These are phyloP conservation scores for Myoxocephalus aenaeus DNA, from an alignment of 2,797 vertebrate species.

Conservation along the genomic window DNA sequence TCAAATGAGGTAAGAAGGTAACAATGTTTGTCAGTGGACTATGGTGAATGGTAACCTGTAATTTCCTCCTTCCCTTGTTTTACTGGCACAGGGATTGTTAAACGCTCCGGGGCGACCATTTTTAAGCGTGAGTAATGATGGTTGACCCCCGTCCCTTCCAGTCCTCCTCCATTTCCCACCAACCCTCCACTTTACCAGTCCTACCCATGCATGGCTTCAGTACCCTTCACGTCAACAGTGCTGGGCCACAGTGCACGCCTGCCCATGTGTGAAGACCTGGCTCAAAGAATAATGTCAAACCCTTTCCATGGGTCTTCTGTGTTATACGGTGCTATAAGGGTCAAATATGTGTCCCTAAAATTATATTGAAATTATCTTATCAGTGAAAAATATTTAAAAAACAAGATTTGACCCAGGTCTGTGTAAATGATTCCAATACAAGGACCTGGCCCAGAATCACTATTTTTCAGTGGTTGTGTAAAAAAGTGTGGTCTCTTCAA, in stretches of 20 bases:
- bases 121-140: constrained; percentile 86
- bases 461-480: not conserved
- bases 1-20: constrained; percentile 21
- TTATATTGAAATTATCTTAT: not conserved
- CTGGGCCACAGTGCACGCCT: constrained; percentile 65
- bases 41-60: constrained; percentile 69
- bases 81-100: constrained; percentile 85
- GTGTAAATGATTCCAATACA: constrained; percentile 8
- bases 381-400: not conserved
- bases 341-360: not conserved
- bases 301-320: constrained; percentile 1
- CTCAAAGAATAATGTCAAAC: constrained; percentile 37
- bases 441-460: constrained; percentile 49
- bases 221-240: constrained; percentile 54
- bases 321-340: not conserved
- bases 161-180: constrained; percentile 13
- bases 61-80: constrained; percentile 69
- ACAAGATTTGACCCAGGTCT: constrained; percentile 48
- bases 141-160: constrained; percentile 46
- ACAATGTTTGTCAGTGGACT: constrained; percentile 35
- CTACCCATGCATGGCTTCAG: constrained; percentile 80
- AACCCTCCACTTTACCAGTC: constrained; percentile 26
- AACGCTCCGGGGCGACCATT: constrained; percentile 83
- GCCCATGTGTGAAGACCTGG: constrained; percentile 52
- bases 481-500: not conserved